Evolutionary conservation across 2,797 vertebrate genomes (phyloP), one percentile per base, ranked within the genome.

Genomic region (Galagoides demidoff): DNA sequence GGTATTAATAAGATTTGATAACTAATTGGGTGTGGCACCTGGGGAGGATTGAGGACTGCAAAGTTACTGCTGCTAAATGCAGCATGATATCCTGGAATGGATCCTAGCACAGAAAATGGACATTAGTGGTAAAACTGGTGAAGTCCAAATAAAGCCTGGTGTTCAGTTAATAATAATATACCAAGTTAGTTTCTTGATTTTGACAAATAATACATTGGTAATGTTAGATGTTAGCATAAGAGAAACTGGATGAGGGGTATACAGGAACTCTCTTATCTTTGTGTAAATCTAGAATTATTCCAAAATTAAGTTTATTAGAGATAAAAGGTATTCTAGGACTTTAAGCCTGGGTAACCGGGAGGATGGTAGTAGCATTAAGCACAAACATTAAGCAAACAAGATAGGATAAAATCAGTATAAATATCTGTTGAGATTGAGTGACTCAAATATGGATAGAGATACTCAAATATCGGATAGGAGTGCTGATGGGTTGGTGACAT

Each of bases 111-210:
- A 84, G 82, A 77, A 92, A 90, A 82, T 84, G 20, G 45, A 57
- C 17, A 45, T 78, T 73, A 70, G 68, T 83, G 49, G 13, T 11
- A 73, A 96, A 94, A 79, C n/a, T 78, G 8, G 29, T 94, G 22
- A 92, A 90, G 66, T 83, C 39, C 37, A 71, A 64, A 74, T 39
- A 45, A 92, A 86, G 63, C 57, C 13, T 71, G 7, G 55, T 66
- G 39, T 76, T 93, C 70, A 85, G 14, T 84, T 93, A 95, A 39
- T 93, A 63, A 9, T 85, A 76, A 76, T 61, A 31, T 45, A 85
- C 55, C 25, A 64, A 27, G 12, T 57, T 90, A 29, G 59, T 81
- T 59, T 92, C 85, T 85, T 93, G 64, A 81, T 81, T 96, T 88
- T 94, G 83, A 89, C 39, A 74, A 89, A 61, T n/a, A 16, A 66